Evolutionary conservation across 2,888 invertebrate species (phyloP).

Genomic region (Lasioglossum lativentre): DNA sequence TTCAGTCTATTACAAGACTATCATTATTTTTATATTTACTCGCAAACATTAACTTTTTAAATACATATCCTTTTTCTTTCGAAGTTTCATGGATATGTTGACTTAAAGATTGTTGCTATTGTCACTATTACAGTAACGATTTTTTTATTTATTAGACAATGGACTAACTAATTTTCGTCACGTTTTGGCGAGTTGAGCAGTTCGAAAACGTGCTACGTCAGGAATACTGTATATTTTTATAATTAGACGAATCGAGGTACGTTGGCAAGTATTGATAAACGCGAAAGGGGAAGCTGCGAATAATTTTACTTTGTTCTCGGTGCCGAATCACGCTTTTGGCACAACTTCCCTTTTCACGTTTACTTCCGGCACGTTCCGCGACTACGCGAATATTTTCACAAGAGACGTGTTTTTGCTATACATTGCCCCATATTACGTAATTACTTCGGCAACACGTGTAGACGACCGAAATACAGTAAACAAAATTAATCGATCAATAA

Average conservation of each 20-base stretch:
- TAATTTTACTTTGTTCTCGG: conserved; percentile 12
- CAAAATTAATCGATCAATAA: neutral
- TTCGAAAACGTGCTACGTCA: neutral
- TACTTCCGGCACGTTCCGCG: neutral
- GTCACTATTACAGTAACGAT: neutral
- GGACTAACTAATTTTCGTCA: neutral
- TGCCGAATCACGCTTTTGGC: conserved; percentile 15
- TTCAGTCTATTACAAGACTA: neutral
- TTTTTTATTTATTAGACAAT: neutral
- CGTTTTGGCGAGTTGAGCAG: neutral
- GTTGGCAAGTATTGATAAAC: conserved; percentile 22
- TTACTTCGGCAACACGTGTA: neutral
- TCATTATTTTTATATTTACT: neutral
- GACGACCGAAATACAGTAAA: neutral
- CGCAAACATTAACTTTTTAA: neutral
- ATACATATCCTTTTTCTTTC: neutral
- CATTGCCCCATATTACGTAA: conserved; percentile 4
- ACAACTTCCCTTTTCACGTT: neutral
- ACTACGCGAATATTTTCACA: neutral
- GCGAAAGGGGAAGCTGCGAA: neutral
- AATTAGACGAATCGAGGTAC: conserved; percentile 23
- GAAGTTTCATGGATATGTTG: no score
- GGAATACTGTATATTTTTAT: conserved; percentile 26
- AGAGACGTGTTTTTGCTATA: neutral
- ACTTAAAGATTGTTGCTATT: no score